These are phyloP conservation scores for Zosterops hypoxanthus DNA, from an alignment of 2,113 vertebrate genomes.

Conservation along the genomic window DNA sequence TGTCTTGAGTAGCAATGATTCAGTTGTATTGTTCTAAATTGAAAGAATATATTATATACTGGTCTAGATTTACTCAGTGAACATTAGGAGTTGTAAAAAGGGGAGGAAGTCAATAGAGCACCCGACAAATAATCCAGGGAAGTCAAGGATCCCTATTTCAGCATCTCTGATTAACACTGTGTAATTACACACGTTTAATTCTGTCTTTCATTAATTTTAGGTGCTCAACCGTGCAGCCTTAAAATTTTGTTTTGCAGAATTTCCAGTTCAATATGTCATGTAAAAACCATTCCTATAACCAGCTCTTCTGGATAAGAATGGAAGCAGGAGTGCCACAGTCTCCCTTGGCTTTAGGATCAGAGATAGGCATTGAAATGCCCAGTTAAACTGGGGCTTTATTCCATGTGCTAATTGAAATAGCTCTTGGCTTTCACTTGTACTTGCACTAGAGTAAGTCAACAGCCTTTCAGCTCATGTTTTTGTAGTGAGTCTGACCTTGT, in stretches of 20 bases:
- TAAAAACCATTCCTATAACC: neutral
- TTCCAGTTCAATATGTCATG: neutral
- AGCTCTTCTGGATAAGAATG: neutral
- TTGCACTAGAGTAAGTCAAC: fast-evolving
- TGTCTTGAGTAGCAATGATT: neutral
- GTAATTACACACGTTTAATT: neutral
- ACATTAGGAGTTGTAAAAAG: neutral
- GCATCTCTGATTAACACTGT: neutral
- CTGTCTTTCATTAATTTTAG: neutral
- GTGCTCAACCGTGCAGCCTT: neutral
- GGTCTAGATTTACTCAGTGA: neutral
- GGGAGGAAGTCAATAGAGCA: neutral
- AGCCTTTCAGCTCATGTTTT: neutral
- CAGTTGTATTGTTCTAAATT: neutral
- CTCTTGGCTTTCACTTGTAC: neutral
- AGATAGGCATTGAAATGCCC: neutral
- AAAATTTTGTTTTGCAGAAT: neutral
- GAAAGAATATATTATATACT: neutral
- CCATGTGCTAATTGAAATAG: neutral
- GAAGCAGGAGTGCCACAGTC: neutral
- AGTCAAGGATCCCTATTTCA: neutral
- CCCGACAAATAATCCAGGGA: neutral
- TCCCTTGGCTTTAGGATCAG: neutral
- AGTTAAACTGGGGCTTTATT: neutral
- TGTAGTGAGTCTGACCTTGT: neutral